A percentile compares a stretch with the other conserved stretches of the same genome.
Evolutionary conservation across 2,888 invertebrate species (phyloP).

Genomic region (Dryobota labecula): DNA sequence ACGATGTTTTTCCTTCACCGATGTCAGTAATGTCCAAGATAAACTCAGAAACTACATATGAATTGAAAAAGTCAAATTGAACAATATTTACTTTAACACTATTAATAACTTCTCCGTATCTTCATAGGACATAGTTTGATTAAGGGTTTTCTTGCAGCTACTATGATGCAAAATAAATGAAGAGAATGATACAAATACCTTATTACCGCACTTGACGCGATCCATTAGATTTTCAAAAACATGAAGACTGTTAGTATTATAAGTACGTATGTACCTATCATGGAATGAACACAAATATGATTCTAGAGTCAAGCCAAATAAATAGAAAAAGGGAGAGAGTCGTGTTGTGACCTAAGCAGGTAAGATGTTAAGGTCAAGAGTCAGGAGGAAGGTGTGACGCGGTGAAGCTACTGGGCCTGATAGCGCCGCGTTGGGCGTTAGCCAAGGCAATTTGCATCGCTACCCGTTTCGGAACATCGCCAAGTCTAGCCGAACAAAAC

Average conservation of each 20-base stretch:
- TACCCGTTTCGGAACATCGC: constrained; percentile 90
- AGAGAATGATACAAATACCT: neutral
- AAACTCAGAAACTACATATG: too few relatives aligned
- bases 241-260: neutral
- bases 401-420: constrained; percentile 79
- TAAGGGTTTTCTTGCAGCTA: too few relatives aligned
- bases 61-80: too few relatives aligned
- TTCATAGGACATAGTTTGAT: too few relatives aligned
- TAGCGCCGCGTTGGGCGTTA: constrained; percentile 89
- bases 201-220: neutral
- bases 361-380: constrained; percentile 75
- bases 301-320: neutral
- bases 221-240: neutral
- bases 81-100: too few relatives aligned
- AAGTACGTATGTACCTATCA: neutral
- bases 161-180: too few relatives aligned
- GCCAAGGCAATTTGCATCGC: constrained; percentile 91
- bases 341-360: constrained; percentile 31
- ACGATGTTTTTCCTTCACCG: too few relatives aligned
- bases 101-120: too few relatives aligned
- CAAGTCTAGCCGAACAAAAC: constrained; percentile 91
- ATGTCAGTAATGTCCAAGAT: too few relatives aligned
- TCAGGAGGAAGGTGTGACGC: constrained; percentile 80
- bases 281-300: neutral
- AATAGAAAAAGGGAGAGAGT: neutral